These are phyloP conservation scores for Abramis brama DNA, from an alignment of 2,113 vertebrate genomes.

Conservation along the genomic window DNA sequence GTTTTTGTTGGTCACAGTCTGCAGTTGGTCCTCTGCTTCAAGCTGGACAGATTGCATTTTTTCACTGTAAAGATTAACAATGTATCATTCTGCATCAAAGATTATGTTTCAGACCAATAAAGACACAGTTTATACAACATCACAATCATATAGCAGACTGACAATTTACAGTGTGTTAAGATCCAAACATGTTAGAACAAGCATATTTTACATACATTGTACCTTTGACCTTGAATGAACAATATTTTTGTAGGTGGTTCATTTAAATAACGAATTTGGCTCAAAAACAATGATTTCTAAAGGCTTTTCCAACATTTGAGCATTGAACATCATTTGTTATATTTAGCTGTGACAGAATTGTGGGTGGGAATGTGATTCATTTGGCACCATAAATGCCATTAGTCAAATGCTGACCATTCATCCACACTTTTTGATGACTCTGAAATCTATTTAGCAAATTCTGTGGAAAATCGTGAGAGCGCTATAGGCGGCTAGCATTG, in stretches of 20 bases:
- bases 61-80: neutral
- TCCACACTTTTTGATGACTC: constrained; percentile 19
- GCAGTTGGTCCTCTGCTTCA: neutral
- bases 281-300: neutral
- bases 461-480: constrained; percentile 4
- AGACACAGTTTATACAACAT: neutral
- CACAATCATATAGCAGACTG: too few species aligned
- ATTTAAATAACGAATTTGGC: neutral
- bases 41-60: neutral
- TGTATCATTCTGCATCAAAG: neutral
- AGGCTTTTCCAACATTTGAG: neutral
- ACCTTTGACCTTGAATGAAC: neutral
- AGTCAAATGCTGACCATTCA: neutral
- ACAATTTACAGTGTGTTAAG: too few species aligned
- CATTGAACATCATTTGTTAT: neutral
- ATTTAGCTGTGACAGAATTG: constrained; percentile 3
- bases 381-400: neutral
- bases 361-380: constrained; percentile 4
- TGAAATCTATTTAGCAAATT: constrained; percentile 15
- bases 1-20: neutral
- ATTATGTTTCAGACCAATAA: constrained; percentile 11
- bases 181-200: neutral
- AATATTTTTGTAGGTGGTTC: neutral
- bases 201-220: neutral
- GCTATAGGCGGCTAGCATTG: neutral